A percentile compares a stretch with the other conserved stretches of the same genome.
Evolutionary conservation across 2,888 invertebrate species (phyloP).

Genomic region (Nebria salina): DNA sequence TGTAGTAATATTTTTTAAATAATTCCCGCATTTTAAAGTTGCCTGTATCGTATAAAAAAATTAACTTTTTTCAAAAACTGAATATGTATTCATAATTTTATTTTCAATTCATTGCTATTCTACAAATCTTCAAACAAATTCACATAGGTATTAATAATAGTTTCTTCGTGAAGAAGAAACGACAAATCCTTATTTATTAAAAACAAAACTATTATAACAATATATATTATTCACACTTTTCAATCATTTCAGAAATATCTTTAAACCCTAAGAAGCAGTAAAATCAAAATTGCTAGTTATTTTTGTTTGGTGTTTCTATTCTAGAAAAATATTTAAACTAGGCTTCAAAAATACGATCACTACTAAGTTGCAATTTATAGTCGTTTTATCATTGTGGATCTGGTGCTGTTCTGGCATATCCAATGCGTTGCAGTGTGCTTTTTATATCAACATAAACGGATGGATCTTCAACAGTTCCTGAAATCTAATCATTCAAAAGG

Average conservation of each 20-base stretch:
- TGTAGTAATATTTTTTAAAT: no score
- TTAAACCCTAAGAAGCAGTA: neutral
- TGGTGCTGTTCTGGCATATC: conserved; percentile 77
- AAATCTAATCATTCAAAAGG: conserved; percentile 64
- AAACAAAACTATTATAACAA: neutral
- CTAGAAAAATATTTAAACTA: neutral
- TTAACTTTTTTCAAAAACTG: neutral
- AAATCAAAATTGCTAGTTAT: neutral
- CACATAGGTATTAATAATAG: neutral
- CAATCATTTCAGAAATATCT: neutral
- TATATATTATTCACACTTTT: neutral
- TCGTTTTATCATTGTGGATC: conserved; percentile 65
- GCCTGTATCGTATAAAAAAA: neutral
- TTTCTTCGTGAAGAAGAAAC: neutral
- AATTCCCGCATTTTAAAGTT: no score
- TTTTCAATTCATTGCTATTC: neutral
- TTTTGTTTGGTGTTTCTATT: neutral
- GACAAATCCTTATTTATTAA: neutral
- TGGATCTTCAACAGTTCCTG: conserved; percentile 89
- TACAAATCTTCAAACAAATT: neutral
- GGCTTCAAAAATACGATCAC: neutral
- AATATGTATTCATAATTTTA: neutral
- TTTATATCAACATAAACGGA: conserved; percentile 83
- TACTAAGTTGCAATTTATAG: conserved; percentile 10
- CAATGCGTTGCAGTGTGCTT: conserved; percentile 76